Evolutionary conservation across 2,113 vertebrate genomes (phyloP), one percentile per base, ranked within the genome.

Genomic region (Callionymus lyra): DNA sequence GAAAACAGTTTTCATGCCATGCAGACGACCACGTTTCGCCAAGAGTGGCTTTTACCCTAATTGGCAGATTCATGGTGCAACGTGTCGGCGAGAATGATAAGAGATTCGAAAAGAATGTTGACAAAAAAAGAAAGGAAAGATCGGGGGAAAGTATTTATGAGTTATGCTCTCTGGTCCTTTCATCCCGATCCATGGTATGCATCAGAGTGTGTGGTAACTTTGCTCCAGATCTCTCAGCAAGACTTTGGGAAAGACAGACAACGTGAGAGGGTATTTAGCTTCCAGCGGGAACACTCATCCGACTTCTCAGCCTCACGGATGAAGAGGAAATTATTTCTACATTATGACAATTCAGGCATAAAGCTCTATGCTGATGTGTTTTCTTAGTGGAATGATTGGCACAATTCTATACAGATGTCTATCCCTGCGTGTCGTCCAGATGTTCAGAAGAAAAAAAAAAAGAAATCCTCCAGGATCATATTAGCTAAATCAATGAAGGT

Each of bases 1-100:
- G 58, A 47, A 72, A 73, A 68, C 56, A 63, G 59, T 44, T 42
- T 50, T 65, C 16, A 49, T 53, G 34, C 45, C 59, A n/a, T n/a
- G n/a, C n/a, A n/a, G n/a, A n/a, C n/a, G n/a, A n/a, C n/a, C n/a
- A n/a, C n/a, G n/a, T n/a, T n/a, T n/a, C n/a, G n/a, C n/a, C n/a
- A n/a, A n/a, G n/a, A n/a, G n/a, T n/a, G n/a, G n/a, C n/a, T n/a
- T n/a, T n/a, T n/a, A n/a, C n/a, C n/a, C n/a, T n/a, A n/a, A n/a
- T n/a, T n/a, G n/a, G n/a, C n/a, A n/a, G n/a, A n/a, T n/a, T n/a
- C n/a, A n/a, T n/a, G n/a, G n/a, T n/a, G 12, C 10, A 4, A 2
- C 13, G n/a, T 4, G 12, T 50, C 31, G n/a, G n/a, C 17, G n/a
- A 27, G 18, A 21, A 10, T 5, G 6, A 19, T 50, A 42, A 47